Evolutionary conservation across 2,888 invertebrate species (phyloP), one percentile per base, ranked within the genome.

Genomic region (Thalpophila matura): DNA sequence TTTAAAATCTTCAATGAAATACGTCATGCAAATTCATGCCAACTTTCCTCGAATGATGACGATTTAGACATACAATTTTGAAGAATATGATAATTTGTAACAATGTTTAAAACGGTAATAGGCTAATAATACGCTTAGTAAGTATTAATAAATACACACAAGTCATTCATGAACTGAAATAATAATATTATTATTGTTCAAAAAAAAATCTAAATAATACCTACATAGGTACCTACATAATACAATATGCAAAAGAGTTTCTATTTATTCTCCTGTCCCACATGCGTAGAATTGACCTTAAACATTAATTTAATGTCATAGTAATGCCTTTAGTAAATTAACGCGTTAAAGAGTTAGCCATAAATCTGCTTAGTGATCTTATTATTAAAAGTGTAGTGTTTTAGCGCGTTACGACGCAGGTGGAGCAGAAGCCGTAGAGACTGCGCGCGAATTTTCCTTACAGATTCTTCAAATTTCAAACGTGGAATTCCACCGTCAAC

Each of bases 1-100:
- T 59, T 42, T 7, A 54, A 67, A 65, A 56, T 65, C 56, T 63
- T 76, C 58, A 77, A 76, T 79, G 77, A 55, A 76, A 64, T 64
- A 70, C 79, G 70, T 76, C 76, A 77, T 38, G 14, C 29, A 38
- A 20, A 37, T 55, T 26, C 56, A 55, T 76, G 77, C 77, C 77
- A 77, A 79, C 5, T 63, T 69, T 72, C 29, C 4, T n/a, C 24
- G 14, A 50, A 68, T 29, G 33, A 55, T 49, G 38, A 55, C 29
- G 46, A 51, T 45, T 46, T 26, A 4, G 6, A 50, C 35, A 45
- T 58, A 46, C 7, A 14, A 45, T 63, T 46, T 18, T 22, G 10
- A 12, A 31, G 49, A 67, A 2, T 38, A 35, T n/a, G n/a, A n/a
- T n/a, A n/a, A n/a, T 42, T 43, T 42, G 5, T 9, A 35, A 14